phyloP scores from a whole-genome alignment of 2,113 vertebrate genomes.

The Orientallactaga bullata region DNA sequence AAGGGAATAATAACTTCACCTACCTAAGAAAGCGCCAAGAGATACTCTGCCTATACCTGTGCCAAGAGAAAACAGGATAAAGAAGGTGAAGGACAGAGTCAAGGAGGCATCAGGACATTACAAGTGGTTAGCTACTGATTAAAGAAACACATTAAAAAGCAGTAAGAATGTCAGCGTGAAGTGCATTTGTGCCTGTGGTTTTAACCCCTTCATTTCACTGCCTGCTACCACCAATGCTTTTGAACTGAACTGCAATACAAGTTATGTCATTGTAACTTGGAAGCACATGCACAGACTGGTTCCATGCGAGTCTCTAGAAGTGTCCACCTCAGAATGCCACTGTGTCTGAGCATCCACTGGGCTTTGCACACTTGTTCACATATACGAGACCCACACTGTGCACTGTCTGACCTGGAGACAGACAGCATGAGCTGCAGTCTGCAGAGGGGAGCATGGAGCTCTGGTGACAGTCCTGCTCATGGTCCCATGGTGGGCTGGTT shows the following conservation, averaged over 20 bases:
- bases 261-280: not conserved
- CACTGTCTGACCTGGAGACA: too few relatives aligned
- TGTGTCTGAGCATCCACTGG: not conserved
- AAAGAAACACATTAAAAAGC: slow-evolving; percentile 60
- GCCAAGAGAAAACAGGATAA: slow-evolving; percentile 78
- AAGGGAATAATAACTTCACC: slow-evolving; percentile 80
- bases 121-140: slow-evolving; percentile 52
- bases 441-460: not conserved
- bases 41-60: slow-evolving; percentile 95
- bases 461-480: not conserved
- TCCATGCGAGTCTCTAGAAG: not conserved
- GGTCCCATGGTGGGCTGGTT: not conserved
- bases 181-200: not conserved
- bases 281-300: not conserved
- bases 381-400: rapidly evolving
- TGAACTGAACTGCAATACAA: not conserved
- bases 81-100: slow-evolving; percentile 80
- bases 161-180: not conserved
- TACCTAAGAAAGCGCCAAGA: slow-evolving; percentile 96
- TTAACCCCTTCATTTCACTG: not conserved
- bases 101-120: slow-evolving; percentile 59
- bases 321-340: not conserved
- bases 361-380: not conserved
- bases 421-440: not conserved
- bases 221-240: not conserved